Base-by-base conservation (phyloP, 2,797 vertebrate genomes). In the Gastrophryne carolinensis region DNA sequence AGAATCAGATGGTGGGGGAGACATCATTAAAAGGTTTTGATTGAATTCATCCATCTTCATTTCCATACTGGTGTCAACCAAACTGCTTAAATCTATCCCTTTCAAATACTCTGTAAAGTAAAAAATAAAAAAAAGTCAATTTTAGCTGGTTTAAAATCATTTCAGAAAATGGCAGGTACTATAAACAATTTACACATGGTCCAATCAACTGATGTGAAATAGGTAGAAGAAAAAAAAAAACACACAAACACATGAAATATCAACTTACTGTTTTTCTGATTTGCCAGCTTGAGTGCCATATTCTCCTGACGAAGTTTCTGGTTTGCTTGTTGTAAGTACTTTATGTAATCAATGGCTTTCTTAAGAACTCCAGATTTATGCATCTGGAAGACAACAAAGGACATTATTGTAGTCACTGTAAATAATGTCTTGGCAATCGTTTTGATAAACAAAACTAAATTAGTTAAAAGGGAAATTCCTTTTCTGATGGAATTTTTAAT, bases 321-420 rank as follows among this genome's bases (percentile, higher is more conserved):
- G 83, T 99, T 99, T 80, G 92, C 89, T 81, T 99, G 96, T 76
- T 99, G 97, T 71, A 99, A 86, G 84, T 99, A 97, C 72, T 96
- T 98, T 83, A 99, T 98, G 85, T 98, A 99, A 86, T 99, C 98
- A 3, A 99, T 99, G 62, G 98, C 96, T 82, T 99, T 99, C 74
- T 92, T 92, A 83, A 99, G 79, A 41, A 99, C 94, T 2, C 96
- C 98, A 1, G 98, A 99, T 79, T 99, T 99, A 79, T 99, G 96
- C 95, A 99, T 96, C 97, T 99, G 80, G 60, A 63, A 73, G 15
- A 44, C n/a, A 41, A n/a, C n/a, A n/a, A n/a, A n/a, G n/a, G n/a
- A n/a, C n/a, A n/a, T n/a, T n/a, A n/a, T n/a, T n/a, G n/a, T n/a
- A n/a, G n/a, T n/a, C n/a, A n/a, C n/a, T n/a, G n/a, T n/a, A n/a